Percentiles rank a stretch among this genome's conserved stretches.
Conservation (phyloP, 2,113 vertebrate species). For the Reinhardtius hippoglossoides region DNA sequence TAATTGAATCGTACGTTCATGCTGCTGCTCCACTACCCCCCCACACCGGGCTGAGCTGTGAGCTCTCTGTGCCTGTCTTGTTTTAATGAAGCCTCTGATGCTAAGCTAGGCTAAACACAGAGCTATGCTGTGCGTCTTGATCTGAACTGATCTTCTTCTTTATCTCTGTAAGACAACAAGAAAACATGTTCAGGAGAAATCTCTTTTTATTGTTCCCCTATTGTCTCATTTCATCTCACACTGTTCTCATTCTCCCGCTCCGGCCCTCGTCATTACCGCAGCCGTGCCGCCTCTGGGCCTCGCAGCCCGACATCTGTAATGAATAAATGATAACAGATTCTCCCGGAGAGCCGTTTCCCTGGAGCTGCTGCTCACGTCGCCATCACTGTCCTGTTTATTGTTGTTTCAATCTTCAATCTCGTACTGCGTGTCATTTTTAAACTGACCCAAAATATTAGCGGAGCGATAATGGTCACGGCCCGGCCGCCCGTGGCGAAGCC, state of each 20-base stretch:
- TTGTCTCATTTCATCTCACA: conserved; percentile 9
- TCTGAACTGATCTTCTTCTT: no score
- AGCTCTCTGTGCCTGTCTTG: background rate
- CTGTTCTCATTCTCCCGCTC: background rate
- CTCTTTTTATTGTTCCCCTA: background rate
- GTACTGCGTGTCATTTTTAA: conserved; percentile 6
- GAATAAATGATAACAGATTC: conserved; percentile 63
- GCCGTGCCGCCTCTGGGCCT: conserved; percentile 29
- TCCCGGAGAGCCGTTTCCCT: background rate
- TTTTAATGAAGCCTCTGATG: background rate
- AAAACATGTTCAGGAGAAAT: no score
- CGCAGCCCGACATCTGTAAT: conserved; percentile 58
- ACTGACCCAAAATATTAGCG: conserved; percentile 11
- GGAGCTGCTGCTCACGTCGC: conserved; percentile 37
- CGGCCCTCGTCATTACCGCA: conserved; percentile 21
- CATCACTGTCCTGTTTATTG: conserved; percentile 50
- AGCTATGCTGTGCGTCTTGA: no score
- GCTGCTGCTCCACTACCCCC: no score
- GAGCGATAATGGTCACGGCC: background rate
- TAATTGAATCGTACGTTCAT: no score
- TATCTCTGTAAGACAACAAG: no score
- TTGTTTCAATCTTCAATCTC: conserved; percentile 58
- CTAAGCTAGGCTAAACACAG: no score
- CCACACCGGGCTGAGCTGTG: no score
- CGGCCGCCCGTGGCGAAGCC: background rate